Evolutionary conservation across 2,797 vertebrate species (phyloP).

Genomic region (Jordanella pulchra): DNA sequence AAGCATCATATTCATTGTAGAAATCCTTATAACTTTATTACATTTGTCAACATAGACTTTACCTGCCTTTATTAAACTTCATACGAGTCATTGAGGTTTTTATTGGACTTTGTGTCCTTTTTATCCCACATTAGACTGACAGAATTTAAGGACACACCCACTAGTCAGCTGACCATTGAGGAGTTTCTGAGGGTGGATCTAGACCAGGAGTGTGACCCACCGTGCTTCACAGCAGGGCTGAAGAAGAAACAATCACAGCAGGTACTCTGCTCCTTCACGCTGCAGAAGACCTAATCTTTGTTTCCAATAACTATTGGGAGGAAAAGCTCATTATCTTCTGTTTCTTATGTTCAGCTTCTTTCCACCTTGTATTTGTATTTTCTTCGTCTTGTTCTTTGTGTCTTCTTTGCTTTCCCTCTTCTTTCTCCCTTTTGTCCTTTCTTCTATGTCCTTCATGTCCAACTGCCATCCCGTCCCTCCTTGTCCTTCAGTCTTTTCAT

Average conservation of each 20-base stretch:
- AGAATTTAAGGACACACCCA: conserved; percentile 96
- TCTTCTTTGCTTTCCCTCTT: no score
- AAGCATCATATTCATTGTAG: neutral
- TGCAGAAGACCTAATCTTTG: neutral
- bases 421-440: no score
- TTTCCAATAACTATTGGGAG: no score
- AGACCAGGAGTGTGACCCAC: conserved; percentile 94
- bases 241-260: conserved; percentile 84
- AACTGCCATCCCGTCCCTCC: no score
- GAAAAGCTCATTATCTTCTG: neutral
- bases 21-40: neutral
- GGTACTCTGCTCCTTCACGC: conserved; percentile 66
- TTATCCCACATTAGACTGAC: conserved; percentile 78
- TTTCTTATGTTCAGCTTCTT: neutral
- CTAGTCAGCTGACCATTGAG: conserved; percentile 93
- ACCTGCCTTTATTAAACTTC: neutral
- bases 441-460: no score
- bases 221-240: conserved; percentile 89
- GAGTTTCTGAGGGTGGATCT: conserved; percentile 95
- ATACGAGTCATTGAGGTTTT: no score
- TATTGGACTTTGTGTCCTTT: neutral
- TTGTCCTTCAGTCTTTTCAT: neutral
- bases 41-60: neutral
- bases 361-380: neutral
- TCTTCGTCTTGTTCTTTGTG: neutral